Percentiles rank a stretch among this genome's conserved stretches.
Conservation (phyloP, 1,140 invertebrate species). For the Danaus melanippus region DNA sequence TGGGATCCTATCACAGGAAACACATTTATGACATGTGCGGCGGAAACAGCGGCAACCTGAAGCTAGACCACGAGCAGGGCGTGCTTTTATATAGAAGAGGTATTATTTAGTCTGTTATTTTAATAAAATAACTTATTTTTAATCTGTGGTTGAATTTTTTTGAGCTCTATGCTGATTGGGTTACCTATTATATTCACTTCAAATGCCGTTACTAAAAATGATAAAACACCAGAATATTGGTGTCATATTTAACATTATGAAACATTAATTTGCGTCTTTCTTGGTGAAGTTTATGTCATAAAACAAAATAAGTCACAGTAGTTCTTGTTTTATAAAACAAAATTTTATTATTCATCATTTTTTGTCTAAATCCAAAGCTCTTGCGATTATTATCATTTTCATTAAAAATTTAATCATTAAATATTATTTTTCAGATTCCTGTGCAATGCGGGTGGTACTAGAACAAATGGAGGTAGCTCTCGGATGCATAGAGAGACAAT, state of each 20-base stretch:
- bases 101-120: no score
- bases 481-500: slow-evolving; percentile 40
- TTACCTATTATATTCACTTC: no score
- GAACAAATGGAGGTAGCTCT: slow-evolving; percentile 43
- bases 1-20: not conserved
- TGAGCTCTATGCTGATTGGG: no score
- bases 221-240: no score
- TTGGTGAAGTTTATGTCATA: no score
- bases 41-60: slow-evolving; percentile 34
- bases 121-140: no score
- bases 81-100: slow-evolving; percentile 21
- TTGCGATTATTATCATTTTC: not conserved
- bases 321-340: slow-evolving; percentile 39
- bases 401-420: not conserved
- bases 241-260: no score
- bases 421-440: slow-evolving; percentile 39
- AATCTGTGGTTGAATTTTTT: no score
- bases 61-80: slow-evolving; percentile 52
- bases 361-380: not conserved
- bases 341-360: slow-evolving; percentile 18
- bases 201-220: no score
- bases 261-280: no score
- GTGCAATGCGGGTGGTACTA: slow-evolving; percentile 43
- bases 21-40: slow-evolving; percentile 20
- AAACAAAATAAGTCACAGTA: no score